A percentile compares a stretch with the other conserved stretches of the same genome.
These are phyloP conservation scores for Corapipo altera DNA, from an alignment of 2,113 vertebrate species.

Conservation along the genomic window DNA sequence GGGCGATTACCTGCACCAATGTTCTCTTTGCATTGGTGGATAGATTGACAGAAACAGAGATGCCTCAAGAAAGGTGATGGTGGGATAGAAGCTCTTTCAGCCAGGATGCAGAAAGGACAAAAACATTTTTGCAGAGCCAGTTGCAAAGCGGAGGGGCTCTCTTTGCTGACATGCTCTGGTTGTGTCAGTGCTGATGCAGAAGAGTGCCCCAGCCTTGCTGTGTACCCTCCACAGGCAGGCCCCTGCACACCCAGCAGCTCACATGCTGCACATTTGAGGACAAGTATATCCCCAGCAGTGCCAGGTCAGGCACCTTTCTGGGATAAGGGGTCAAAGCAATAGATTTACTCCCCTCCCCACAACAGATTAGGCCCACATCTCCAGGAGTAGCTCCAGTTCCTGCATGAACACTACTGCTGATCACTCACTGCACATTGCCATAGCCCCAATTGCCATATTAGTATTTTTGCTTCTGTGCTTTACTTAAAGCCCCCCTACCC, in stretches of 20 bases:
- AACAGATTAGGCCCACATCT: background rate
- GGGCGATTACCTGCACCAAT: background rate
- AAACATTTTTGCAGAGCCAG: background rate
- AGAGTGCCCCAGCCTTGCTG: background rate
- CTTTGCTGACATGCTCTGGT: background rate
- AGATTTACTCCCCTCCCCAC: background rate
- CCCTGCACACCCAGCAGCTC: background rate
- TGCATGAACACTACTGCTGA: background rate
- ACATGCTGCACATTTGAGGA: background rate
- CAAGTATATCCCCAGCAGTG: background rate
- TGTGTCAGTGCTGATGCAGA: rapidly evolving
- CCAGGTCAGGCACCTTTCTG: background rate
- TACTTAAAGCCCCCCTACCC: background rate
- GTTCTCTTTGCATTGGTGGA: background rate
- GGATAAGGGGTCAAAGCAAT: background rate
- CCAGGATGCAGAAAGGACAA: background rate
- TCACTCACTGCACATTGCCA: rapidly evolving
- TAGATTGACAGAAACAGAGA: background rate
- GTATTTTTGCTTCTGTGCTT: background rate
- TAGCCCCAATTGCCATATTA: background rate
- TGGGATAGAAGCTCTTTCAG: background rate
- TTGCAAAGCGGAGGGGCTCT: background rate
- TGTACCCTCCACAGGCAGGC: background rate
- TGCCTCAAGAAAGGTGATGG: background rate
- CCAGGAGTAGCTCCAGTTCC: background rate